Evolutionary conservation across 1,140 invertebrate genomes (phyloP).

Genomic region (Dreissena rostriformis): DNA sequence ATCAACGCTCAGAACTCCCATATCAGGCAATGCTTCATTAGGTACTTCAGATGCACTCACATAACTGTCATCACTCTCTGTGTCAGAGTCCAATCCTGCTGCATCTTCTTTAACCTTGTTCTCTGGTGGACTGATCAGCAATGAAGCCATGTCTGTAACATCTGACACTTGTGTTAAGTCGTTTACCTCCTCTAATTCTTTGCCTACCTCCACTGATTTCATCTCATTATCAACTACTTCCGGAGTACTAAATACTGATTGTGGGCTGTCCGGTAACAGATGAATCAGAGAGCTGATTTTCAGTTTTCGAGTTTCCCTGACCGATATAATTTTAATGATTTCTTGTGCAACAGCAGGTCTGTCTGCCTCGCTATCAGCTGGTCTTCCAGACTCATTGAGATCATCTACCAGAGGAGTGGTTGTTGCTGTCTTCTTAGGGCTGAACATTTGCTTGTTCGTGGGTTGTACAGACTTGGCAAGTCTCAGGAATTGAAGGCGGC

Average conservation of each 20-base stretch:
- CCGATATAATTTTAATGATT: conserved; percentile 18
- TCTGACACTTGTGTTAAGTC: too few relatives aligned
- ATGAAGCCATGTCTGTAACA: too few relatives aligned
- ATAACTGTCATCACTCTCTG: too few relatives aligned
- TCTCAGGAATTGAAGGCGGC: conserved; percentile 66
- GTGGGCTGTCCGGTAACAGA: conserved; percentile 46
- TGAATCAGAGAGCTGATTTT: conserved; percentile 60
- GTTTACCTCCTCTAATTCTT: too few relatives aligned
- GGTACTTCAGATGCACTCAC: too few relatives aligned
- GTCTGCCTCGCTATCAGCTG: conserved; percentile 16
- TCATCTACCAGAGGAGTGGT: conserved; percentile 7
- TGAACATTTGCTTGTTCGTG: conserved; percentile 26
- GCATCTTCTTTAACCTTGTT: too few relatives aligned
- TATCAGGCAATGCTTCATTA: too few relatives aligned
- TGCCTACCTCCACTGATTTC: too few relatives aligned
- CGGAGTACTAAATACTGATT: conserved; percentile 59
- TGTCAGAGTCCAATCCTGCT: too few relatives aligned
- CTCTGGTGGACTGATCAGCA: too few relatives aligned
- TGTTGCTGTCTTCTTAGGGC: not conserved
- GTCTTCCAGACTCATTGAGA: conserved; percentile 32
- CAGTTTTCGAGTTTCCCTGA: conserved; percentile 43
- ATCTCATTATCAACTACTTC: too few relatives aligned
- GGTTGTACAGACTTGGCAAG: conserved; percentile 44
- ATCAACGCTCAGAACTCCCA: too few relatives aligned
- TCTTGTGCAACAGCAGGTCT: conserved; percentile 3